Evolutionary conservation across 2,888 invertebrate genomes (phyloP).

Genomic region (Clunio marinus): DNA sequence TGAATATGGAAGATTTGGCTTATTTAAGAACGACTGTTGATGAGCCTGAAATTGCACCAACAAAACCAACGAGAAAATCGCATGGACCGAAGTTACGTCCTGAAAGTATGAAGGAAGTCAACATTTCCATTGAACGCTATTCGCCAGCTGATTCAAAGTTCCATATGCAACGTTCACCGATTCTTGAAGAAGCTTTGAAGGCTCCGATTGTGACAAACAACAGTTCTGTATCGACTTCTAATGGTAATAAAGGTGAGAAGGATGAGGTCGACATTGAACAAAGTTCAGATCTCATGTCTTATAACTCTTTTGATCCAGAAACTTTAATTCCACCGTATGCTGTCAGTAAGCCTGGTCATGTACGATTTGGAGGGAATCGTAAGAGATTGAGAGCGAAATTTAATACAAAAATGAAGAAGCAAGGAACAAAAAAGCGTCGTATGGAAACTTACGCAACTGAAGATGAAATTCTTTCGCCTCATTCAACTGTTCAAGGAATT

Average conservation of each 20-base stretch:
- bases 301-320: constrained; percentile 32
- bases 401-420: constrained; percentile 23
- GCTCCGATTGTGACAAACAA: constrained; percentile 43
- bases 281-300: not conserved
- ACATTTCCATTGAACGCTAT: not conserved
- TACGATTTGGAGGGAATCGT: not conserved
- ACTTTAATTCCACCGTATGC: constrained; percentile 31
- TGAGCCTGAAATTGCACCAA: constrained; percentile 51
- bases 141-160: not conserved
- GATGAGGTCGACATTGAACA: not conserved
- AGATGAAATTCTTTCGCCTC: not conserved
- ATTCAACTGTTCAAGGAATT: constrained; percentile 25
- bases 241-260: no score
- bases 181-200: constrained; percentile 39
- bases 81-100: not conserved
- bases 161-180: constrained; percentile 19
- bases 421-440: not conserved
- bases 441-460: not conserved
- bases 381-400: constrained; percentile 13
- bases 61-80: constrained; percentile 43
- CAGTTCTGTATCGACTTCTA: not conserved
- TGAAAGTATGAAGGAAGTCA: not conserved
- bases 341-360: not conserved
- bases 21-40: constrained; percentile 71
- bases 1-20: constrained; percentile 81